Percentiles rank a stretch among this genome's conserved stretches.
These are phyloP conservation scores for Hemibagrus guttatus DNA, from an alignment of 2,797 vertebrate genomes.

Conservation along the genomic window DNA sequence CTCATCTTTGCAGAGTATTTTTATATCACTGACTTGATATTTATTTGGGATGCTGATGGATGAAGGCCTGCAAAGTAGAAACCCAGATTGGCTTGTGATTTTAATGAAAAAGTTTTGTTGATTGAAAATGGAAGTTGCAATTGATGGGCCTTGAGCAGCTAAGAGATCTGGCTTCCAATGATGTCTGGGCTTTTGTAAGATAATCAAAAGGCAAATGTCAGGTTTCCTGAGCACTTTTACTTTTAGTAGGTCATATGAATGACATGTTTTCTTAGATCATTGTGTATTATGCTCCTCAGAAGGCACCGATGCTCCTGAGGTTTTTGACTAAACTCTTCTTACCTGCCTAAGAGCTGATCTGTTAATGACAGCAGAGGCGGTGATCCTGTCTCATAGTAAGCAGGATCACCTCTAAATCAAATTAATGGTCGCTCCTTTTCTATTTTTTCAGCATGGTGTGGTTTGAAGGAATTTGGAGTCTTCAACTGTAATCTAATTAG, in stretches of 20 bases:
- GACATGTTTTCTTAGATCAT: neutral
- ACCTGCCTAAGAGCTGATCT: neutral
- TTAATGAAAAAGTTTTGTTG: constrained; percentile 18
- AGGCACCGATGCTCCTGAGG: neutral
- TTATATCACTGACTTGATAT: constrained; percentile 24
- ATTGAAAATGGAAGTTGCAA: constrained; percentile 4
- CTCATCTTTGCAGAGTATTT: constrained; percentile 31
- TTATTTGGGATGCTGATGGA: constrained; percentile 24
- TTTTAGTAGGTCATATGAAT: neutral
- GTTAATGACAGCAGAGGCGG: neutral
- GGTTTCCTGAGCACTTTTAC: neutral
- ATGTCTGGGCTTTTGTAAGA: constrained; percentile 6
- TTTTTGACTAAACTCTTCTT: neutral
- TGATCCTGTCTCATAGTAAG: neutral
- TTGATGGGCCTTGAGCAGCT: neutral
- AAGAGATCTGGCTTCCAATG: neutral
- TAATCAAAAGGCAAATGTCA: neutral
- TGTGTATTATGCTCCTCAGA: neutral
- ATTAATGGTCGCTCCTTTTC: neutral
- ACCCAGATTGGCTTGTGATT: constrained; percentile 1
- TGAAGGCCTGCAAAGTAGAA: constrained; percentile 1
- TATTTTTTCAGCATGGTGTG: neutral
- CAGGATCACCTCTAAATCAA: neutral
- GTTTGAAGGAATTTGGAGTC: neutral
- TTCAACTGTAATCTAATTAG: neutral